Conservation (phyloP, 2,888 invertebrate genomes). For the Eupithecia dodoneata region DNA sequence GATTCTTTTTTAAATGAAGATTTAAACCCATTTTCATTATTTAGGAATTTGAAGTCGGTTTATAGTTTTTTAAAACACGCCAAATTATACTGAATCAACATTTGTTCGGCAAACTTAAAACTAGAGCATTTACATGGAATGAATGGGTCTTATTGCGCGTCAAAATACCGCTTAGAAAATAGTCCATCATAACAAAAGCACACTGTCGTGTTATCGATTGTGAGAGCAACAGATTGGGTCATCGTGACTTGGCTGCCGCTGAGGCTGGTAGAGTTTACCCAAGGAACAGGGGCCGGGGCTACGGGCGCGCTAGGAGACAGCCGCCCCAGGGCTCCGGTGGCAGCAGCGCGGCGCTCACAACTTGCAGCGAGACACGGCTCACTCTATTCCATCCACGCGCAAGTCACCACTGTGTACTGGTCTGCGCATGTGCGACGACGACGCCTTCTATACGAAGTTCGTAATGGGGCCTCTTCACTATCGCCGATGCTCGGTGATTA, state of each 20-base stretch:
- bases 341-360: conserved; percentile 7
- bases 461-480: no score
- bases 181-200: conserved; percentile 67
- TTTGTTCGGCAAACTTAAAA: background rate
- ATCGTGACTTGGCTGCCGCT: background rate
- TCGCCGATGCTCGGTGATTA: no score
- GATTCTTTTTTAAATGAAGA: no score
- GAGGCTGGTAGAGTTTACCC: background rate
- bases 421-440: conserved; percentile 5
- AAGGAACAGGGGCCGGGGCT: background rate
- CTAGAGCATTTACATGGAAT: background rate
- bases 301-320: background rate
- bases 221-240: conserved; percentile 61
- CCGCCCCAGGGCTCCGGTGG: background rate
- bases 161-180: conserved; percentile 42
- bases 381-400: background rate
- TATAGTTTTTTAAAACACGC: no score
- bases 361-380: conserved; percentile 2
- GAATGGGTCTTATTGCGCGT: conserved; percentile 30
- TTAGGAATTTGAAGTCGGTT: no score
- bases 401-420: background rate
- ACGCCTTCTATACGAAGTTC: no score
- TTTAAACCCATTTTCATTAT: no score
- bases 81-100: background rate
- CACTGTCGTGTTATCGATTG: conserved; percentile 62